Conservation (phyloP, 2,888 invertebrate species). For the Ormyrus thymus region DNA sequence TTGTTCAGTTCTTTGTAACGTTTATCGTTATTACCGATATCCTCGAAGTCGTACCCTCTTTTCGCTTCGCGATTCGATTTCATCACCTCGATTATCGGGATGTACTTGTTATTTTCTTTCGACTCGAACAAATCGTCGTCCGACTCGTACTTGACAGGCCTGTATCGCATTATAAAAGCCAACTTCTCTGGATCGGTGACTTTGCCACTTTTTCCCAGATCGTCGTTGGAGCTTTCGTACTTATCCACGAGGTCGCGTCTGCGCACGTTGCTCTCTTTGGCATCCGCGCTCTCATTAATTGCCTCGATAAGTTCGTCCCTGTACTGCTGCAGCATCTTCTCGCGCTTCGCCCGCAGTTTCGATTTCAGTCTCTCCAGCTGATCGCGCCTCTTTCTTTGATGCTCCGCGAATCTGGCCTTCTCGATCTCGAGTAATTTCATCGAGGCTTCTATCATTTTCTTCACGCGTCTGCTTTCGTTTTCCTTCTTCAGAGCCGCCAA, state of each 20-base stretch:
- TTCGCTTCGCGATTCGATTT: neutral
- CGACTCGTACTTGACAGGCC: neutral
- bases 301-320: constrained; percentile 58
- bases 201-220: constrained; percentile 10
- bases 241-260: constrained; percentile 34
- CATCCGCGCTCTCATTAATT: constrained; percentile 47
- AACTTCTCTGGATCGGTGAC: neutral
- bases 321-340: constrained; percentile 58
- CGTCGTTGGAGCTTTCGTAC: neutral
- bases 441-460: constrained; percentile 49
- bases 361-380: constrained; percentile 59
- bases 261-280: constrained; percentile 14
- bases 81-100: neutral
- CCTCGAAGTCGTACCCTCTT: neutral
- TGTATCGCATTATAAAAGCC: constrained; percentile 18
- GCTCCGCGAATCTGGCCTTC: constrained; percentile 50
- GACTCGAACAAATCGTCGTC: constrained; percentile 9
- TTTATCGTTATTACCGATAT: neutral
- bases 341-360: constrained; percentile 58
- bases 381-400: constrained; percentile 56
- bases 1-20: neutral
- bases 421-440: constrained; percentile 45
- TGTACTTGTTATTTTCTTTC: constrained; percentile 7
- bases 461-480: constrained; percentile 53
- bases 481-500: constrained; percentile 56